Evolutionary conservation across 1,140 invertebrate genomes (phyloP), one percentile per base, ranked within the genome.

Genomic region (Trypoxylus dichotomus): DNA sequence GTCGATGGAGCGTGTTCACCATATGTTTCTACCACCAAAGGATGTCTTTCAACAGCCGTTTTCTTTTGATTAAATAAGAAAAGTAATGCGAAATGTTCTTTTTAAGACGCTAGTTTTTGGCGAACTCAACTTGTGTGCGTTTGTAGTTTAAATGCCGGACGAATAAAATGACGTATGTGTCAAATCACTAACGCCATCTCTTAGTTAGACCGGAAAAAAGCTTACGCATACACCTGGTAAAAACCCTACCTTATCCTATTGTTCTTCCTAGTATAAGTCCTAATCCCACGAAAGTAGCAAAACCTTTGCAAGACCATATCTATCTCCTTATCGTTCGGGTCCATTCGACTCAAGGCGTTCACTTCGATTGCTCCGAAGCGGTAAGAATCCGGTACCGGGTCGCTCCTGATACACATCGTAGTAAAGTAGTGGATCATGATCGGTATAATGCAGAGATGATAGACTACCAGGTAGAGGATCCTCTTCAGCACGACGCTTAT

Each of bases 261-360:
- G 54, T 54, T 54, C 15, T 43, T 75, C 27, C 74, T 43, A 11
- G 74, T 75, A n/a, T 75, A 75, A 15, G 74, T 75, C 54, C 24
- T 13, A 42, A 75, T 75, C 6, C 74, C 43, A 2, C 43, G 41
- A 19, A 43, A 27, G 13, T 47, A 43, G 47, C 74, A 75, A 7
- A 75, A 75, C 43, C 41, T 21, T 29, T 75, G 19, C 24, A 75
- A 24, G 3, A 75, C 6, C 25, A 11, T 54, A 25, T 54, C 27
- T 6, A 75, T 10, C 1, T 1, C 43, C 8, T 7, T 25, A 19
- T 54, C 43, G 3, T 25, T 29, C 0, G 19, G 41, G 7, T 21
- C 21, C 21, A 75, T 15, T 5, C 13, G 41, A 24, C n/a, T 54
- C 15, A 75, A 11, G 7, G 41, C 24, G 15, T 75, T 24, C 24